phyloP scores from a whole-genome alignment of 1,140 invertebrate genomes.

The Babylonia areolata region DNA sequence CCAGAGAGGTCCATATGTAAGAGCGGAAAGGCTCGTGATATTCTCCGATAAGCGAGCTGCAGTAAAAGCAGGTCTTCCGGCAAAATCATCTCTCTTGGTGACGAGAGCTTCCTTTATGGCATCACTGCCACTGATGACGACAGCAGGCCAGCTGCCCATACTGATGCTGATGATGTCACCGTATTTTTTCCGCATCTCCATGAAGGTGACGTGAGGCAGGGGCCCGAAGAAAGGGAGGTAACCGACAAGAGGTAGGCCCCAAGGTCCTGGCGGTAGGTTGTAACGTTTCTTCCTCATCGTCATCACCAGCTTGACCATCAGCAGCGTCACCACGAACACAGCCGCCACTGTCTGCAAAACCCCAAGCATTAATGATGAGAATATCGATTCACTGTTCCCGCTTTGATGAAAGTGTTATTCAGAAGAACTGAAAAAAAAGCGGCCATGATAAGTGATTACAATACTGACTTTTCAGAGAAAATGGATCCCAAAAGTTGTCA shows the following conservation, averaged over 20 bases:
- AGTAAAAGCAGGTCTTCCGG: conserved; percentile 52
- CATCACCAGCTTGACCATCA: neutral
- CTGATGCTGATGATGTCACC: conserved; percentile 57
- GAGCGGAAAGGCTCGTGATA: conserved; percentile 34
- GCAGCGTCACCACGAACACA: conserved; percentile 6
- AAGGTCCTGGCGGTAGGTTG: conserved; percentile 58
- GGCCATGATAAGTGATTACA: too few relatives aligned
- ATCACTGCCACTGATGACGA: conserved; percentile 54
- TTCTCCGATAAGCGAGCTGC: conserved; percentile 33
- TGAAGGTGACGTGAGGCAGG: conserved; percentile 40
- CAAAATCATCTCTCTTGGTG: conserved; percentile 50
- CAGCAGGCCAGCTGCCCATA: conserved; percentile 51
- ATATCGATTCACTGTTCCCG: too few relatives aligned
- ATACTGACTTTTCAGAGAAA: too few relatives aligned
- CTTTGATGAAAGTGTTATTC: too few relatives aligned
- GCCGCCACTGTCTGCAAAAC: conserved; percentile 10
- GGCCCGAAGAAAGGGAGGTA: conserved; percentile 58
- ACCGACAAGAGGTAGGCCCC: conserved; percentile 60
- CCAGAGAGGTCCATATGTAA: conserved; percentile 41
- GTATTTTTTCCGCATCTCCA: conserved; percentile 42
- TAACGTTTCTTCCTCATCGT: conserved; percentile 2
- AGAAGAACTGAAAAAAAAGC: too few relatives aligned
- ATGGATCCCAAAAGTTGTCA: too few relatives aligned
- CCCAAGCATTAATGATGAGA: too few relatives aligned
- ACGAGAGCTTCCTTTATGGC: conserved; percentile 50